Conservation (phyloP, 1,140 invertebrate genomes). For the Drosophila lacertosa region DNA sequence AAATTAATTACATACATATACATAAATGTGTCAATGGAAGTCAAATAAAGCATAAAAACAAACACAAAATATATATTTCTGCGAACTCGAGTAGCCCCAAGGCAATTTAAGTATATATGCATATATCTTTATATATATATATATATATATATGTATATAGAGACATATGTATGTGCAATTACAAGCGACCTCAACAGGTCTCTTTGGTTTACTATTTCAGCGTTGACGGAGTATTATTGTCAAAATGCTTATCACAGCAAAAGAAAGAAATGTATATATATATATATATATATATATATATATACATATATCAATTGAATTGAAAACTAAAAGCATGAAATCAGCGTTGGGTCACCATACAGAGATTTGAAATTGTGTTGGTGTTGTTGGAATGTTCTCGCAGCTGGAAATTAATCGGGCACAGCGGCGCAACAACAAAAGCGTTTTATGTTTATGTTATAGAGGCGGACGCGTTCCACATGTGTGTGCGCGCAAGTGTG, state of each 20-base stretch:
- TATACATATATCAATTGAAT: no score
- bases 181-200: constrained; percentile 43
- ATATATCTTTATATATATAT: not conserved
- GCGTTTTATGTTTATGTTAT: constrained; percentile 76
- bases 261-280: constrained; percentile 8
- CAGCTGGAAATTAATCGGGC: constrained; percentile 75
- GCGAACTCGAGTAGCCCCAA: constrained; percentile 11
- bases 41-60: constrained; percentile 75
- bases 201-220: constrained; percentile 39
- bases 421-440: constrained; percentile 63
- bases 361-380: constrained; percentile 26
- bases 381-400: constrained; percentile 70
- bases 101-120: not conserved
- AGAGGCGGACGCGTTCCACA: constrained; percentile 45
- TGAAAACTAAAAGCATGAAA: constrained; percentile 43
- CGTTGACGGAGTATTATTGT: constrained; percentile 14
- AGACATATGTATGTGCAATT: constrained; percentile 7
- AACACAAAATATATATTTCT: constrained; percentile 16
- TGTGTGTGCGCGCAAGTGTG: constrained; percentile 14
- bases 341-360: constrained; percentile 40
- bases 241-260: constrained; percentile 62
- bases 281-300: no score
- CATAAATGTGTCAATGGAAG: constrained; percentile 82
- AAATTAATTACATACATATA: constrained; percentile 61
- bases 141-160: not conserved